phyloP scores from a whole-genome alignment of 2,797 vertebrate species.

The Chloroceryle amazona region DNA sequence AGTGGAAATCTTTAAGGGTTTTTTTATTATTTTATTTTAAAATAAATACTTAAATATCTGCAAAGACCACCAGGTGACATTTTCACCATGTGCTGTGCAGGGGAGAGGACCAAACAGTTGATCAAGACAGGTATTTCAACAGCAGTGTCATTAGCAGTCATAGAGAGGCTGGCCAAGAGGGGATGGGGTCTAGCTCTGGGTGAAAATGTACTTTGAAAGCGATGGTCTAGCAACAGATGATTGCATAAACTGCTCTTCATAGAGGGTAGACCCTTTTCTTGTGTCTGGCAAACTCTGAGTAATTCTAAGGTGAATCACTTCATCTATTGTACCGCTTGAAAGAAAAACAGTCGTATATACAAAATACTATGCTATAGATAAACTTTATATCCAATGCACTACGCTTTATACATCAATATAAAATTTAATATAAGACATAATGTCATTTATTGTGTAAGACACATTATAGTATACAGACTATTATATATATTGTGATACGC shows the following conservation, averaged over 20 bases:
- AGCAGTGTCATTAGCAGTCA: not conserved
- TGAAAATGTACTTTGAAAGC: not conserved
- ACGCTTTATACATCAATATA: not conserved
- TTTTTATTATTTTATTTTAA: not conserved
- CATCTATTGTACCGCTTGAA: not conserved
- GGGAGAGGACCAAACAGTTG: not conserved
- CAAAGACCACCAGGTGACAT: not conserved
- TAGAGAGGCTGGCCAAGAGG: not conserved
- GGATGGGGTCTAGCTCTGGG: not conserved
- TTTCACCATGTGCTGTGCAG: not conserved
- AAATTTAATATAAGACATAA: not conserved
- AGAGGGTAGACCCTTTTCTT: not conserved
- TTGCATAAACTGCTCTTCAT: not conserved
- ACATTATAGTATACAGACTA: not conserved
- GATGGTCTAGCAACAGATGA: not conserved
- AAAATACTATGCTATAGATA: not conserved
- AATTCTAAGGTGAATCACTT: slow-evolving; percentile 20
- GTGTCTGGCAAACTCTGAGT: not conserved
- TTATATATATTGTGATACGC: not conserved
- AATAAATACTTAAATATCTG: not conserved
- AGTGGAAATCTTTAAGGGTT: not conserved
- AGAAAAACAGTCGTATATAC: not conserved
- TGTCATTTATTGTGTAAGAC: not conserved
- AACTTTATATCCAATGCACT: not conserved
- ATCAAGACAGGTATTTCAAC: not conserved